Base-by-base conservation (phyloP, 1,140 invertebrate species). In the Antheraea mylitta region DNA sequence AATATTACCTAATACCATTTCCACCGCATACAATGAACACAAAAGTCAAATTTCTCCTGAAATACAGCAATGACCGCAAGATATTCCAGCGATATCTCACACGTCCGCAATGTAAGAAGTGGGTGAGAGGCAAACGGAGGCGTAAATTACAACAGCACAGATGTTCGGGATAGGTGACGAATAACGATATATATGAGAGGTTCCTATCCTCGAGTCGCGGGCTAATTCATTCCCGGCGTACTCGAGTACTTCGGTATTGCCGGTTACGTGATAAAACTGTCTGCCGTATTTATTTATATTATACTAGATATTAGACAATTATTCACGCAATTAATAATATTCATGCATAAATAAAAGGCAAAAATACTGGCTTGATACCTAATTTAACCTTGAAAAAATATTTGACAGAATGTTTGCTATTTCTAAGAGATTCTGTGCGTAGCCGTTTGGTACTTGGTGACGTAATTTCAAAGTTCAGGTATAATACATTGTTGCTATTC, bases 121-220 rank as follows among this genome's bases (percentile, higher is more conserved):
- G 16, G n/a, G 64, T 45, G 19, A 45, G 64, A n/a, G 64, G 64
- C 64, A 65, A 65, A 65, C 30, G 37, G 37, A 58, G 18, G 19
- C 64, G 67, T 72, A 72, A 72, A 69, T 72, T 72, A 58, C 65
- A 18, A 18, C 45, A 13, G 63, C 70, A 66, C 71, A 72, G 71
- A 72, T 72, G 71, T 36, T 63, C 58, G 10, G 64, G 67, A 72
- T 72, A 69, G 71, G 71, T 72, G 71, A 72, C 67, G 71, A 69
- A 72, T 72, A 72, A 69, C 64, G 22, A 58, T 38, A 58, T 53
- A 58, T 38, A 58, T 53, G 18, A 66, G 65, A 45, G 48, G 22
- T 30, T 66, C 48, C 10, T 18, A 11, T 19, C 38, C 16, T 22
- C 64, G 18, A 19, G 64, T 18, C 37, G 48, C 18, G 30, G 65